Conservation (phyloP, 2,888 invertebrate species). For the Temnothorax ravouxi region DNA sequence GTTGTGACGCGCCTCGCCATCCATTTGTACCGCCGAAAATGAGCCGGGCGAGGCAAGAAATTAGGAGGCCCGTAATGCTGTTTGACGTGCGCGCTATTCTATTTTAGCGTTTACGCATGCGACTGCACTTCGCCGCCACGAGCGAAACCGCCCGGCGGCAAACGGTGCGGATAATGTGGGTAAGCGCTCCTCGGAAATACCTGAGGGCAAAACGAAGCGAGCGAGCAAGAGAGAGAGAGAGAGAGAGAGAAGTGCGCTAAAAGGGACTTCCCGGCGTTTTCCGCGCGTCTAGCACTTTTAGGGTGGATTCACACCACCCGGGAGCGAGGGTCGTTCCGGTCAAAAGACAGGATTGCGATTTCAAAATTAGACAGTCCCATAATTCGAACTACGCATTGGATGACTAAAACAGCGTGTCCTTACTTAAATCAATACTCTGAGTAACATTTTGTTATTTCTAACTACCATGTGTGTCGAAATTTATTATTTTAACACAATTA, state of each 20-base stretch:
- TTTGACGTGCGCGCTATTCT: constrained; percentile 75
- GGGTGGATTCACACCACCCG: not conserved
- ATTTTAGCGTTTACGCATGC: constrained; percentile 81
- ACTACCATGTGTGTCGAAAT: too few relatives aligned
- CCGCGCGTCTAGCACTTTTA: constrained; percentile 11
- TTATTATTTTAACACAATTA: too few relatives aligned
- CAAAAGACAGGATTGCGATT: not conserved
- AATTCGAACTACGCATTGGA: not conserved
- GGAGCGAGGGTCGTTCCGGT: not conserved
- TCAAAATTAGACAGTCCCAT: not conserved
- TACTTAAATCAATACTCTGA: not conserved
- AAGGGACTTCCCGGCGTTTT: constrained; percentile 50
- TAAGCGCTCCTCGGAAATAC: constrained; percentile 71
- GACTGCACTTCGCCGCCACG: constrained; percentile 63
- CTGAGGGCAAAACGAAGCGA: constrained; percentile 82
- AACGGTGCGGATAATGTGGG: constrained; percentile 2
- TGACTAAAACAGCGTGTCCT: not conserved
- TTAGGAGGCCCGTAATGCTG: constrained; percentile 32
- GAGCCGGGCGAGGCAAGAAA: constrained; percentile 12
- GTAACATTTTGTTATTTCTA: too few relatives aligned
- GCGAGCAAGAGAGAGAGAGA: not conserved
- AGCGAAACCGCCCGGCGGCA: constrained; percentile 60
- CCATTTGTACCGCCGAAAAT: constrained; percentile 17
- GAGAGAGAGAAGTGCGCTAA: not conserved
- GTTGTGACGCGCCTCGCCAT: not conserved